phyloP scores from a whole-genome alignment of 2,797 vertebrate species.

The Lithobates pipiens region DNA sequence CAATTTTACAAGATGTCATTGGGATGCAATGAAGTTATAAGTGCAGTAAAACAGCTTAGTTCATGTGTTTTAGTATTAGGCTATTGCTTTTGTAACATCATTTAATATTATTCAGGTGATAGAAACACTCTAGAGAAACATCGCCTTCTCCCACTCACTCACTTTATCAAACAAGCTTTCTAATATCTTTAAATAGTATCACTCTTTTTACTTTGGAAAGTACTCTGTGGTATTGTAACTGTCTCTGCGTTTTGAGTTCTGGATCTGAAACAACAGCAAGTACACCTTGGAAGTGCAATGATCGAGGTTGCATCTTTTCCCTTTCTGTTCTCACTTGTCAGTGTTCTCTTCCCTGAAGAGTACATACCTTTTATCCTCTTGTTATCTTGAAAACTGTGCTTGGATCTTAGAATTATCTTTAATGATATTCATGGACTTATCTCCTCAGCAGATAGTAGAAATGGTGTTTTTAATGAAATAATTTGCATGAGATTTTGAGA shows the following conservation, averaged over 20 bases:
- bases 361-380: constrained; percentile 62
- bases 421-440: constrained; percentile 74
- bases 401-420: constrained; percentile 64
- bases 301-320: constrained; percentile 58
- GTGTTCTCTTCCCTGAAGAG: constrained; percentile 54
- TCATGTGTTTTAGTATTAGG: constrained; percentile 11
- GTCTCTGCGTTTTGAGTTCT: constrained; percentile 32
- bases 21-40: not conserved
- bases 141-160: not conserved
- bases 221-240: constrained; percentile 43
- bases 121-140: constrained; percentile 24
- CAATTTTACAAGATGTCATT: not conserved
- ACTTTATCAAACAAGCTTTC: constrained; percentile 52
- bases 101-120: constrained; percentile 41
- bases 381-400: constrained; percentile 68
- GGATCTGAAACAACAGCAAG: constrained; percentile 48
- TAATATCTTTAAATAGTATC: constrained; percentile 40
- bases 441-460: constrained; percentile 68
- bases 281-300: constrained; percentile 28
- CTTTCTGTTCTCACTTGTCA: constrained; percentile 64
- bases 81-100: not conserved
- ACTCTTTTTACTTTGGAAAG: constrained; percentile 45
- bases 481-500: constrained; percentile 76
- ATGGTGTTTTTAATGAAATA: constrained; percentile 73
- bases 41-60: not conserved